A percentile compares a stretch with the other conserved stretches of the same genome.
Evolutionary conservation across 2,888 invertebrate species (phyloP).

Genomic region (Brachyptera putata): DNA sequence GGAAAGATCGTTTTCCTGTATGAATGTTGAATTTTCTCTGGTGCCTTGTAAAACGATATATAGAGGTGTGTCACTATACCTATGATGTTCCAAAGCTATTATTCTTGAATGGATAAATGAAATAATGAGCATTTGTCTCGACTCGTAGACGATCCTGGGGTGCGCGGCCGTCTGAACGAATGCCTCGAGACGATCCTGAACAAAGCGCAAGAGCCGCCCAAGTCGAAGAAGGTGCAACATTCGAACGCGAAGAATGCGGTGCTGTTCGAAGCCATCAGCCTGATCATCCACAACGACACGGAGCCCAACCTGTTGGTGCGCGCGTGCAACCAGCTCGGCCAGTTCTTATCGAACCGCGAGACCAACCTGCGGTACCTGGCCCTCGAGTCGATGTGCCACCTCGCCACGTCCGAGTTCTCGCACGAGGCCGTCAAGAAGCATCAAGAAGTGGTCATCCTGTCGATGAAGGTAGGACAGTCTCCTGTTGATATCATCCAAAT

Average conservation of each 20-base stretch:
- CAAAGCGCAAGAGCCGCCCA: conserved; percentile 98
- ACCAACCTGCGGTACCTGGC: conserved; percentile 97
- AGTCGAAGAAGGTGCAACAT: conserved; percentile 99
- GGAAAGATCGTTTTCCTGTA: no score
- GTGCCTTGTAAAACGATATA: no score
- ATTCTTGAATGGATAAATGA: no score
- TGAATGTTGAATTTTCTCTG: no score
- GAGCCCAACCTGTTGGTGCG: conserved; percentile 95
- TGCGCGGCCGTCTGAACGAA: conserved; percentile 92
- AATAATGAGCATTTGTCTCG: no score
- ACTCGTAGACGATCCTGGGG: conserved; percentile 95
- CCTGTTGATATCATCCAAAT: no score
- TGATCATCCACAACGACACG: conserved; percentile 98
- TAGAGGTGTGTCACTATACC: no score
- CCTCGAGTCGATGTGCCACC: conserved; percentile 97
- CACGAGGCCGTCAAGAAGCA: conserved; percentile 99
- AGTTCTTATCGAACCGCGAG: conserved; percentile 95
- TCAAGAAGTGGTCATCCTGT: conserved; percentile 97
- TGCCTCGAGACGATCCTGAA: conserved; percentile 97
- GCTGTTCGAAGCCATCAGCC: conserved; percentile 97
- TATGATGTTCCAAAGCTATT: no score
- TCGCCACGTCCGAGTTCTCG: conserved; percentile 98
- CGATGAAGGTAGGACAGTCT: conserved; percentile 87
- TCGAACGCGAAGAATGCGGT: conserved; percentile 99
- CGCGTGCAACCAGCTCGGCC: conserved; percentile 97